A percentile compares a stretch with the other conserved stretches of the same genome.
phyloP scores from a whole-genome alignment of 64 coral and sea anemone genomes.

The Montipora capricornis region DNA sequence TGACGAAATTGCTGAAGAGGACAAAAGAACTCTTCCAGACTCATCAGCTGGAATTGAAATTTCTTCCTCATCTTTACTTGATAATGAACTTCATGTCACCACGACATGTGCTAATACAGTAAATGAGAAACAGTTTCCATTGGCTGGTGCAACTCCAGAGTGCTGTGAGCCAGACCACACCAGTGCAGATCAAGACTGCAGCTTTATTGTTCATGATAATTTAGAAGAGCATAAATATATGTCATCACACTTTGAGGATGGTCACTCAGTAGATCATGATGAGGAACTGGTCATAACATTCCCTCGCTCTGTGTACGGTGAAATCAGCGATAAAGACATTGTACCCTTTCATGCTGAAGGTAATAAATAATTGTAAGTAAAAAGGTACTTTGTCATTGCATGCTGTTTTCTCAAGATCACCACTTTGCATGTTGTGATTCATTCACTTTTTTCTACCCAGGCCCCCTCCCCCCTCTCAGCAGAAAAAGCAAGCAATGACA shows the following conservation, averaged over 20 bases:
- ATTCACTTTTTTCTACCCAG: too few relatives aligned
- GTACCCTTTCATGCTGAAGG: conserved; percentile 18
- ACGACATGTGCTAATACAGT: background rate
- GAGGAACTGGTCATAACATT: conserved; percentile 51
- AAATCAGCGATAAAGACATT: conserved; percentile 34
- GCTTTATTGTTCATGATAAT: conserved; percentile 5
- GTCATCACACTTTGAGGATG: conserved; percentile 24
- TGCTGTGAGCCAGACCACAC: conserved; percentile 10
- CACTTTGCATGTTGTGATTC: too few relatives aligned
- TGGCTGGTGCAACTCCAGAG: background rate
- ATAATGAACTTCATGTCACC: conserved; percentile 1
- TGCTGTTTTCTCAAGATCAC: too few relatives aligned
- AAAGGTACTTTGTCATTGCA: too few relatives aligned
- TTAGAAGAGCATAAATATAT: conserved; percentile 9
- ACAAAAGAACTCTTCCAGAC: background rate
- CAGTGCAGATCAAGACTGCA: conserved; percentile 28
- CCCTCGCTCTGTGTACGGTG: conserved; percentile 14
- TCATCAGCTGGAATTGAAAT: background rate
- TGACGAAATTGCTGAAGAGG: background rate
- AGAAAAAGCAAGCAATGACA: too few relatives aligned
- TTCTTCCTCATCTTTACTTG: background rate
- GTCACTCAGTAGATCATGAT: background rate
- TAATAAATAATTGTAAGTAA: background rate
- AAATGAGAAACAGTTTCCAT: background rate
- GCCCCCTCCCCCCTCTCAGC: too few relatives aligned